A percentile compares a stretch with the other conserved stretches of the same genome.
Evolutionary conservation across 37 sponge, comb jelly and placozoan genomes (phyloP).

Genomic region (Eunapius fragilis): DNA sequence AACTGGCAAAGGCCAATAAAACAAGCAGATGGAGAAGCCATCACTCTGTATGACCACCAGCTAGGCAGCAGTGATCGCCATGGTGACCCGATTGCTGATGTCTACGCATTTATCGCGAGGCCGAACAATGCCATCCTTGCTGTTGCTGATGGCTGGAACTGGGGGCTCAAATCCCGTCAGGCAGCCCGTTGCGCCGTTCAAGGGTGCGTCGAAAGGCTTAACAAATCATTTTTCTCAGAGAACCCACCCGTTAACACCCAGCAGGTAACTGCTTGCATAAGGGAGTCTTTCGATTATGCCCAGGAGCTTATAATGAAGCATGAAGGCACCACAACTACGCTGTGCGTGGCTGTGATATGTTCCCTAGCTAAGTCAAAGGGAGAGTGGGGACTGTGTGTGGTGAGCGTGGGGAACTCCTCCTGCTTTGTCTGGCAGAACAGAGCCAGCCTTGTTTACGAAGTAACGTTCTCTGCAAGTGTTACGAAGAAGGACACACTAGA

Average conservation of each 20-base stretch:
- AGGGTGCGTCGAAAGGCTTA: constrained; percentile 60
- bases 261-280: constrained; percentile 48
- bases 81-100: constrained; percentile 91
- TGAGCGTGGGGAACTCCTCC: constrained; percentile 79
- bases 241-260: constrained; percentile 28
- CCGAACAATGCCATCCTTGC: constrained; percentile 66
- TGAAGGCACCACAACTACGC: constrained; percentile 82
- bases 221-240: constrained; percentile 34
- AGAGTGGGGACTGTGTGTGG: constrained; percentile 74
- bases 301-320: constrained; percentile 69
- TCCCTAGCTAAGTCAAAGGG: constrained; percentile 29
- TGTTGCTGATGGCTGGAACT: constrained; percentile 83
- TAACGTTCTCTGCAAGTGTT: constrained; percentile 50
- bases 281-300: constrained; percentile 66
- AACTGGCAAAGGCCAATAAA: constrained; percentile 3
- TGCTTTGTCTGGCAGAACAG: constrained; percentile 66
- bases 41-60: constrained; percentile 49
- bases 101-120: constrained; percentile 56
- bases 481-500: constrained; percentile 66
- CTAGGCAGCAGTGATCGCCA: constrained; percentile 1
- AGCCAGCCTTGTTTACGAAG: constrained; percentile 47
- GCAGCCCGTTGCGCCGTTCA: constrained; percentile 86
- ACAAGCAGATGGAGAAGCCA: constrained; percentile 32
- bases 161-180: constrained; percentile 80
- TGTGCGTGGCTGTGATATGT: constrained; percentile 68